These are phyloP conservation scores for Scaptomyza polygonia DNA, from an alignment of 2,888 invertebrate species.

Conservation along the genomic window DNA sequence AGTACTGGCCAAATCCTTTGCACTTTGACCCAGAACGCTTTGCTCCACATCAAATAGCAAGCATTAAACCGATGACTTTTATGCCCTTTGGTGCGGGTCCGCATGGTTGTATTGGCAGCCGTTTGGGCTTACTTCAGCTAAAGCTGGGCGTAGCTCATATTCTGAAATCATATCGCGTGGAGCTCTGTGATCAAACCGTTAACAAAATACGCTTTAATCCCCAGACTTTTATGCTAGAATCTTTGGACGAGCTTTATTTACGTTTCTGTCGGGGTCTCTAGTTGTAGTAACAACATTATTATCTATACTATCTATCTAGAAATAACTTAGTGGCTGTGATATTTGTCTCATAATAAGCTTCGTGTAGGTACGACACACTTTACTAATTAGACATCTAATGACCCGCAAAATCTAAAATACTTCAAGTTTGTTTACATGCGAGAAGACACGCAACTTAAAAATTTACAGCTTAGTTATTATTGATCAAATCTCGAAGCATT, in stretches of 20 bases:
- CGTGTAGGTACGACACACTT: slow-evolving; percentile 3
- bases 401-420: slow-evolving; percentile 4
- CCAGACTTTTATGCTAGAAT: slow-evolving; percentile 79
- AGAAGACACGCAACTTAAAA: slow-evolving; percentile 21
- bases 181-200: slow-evolving; percentile 64
- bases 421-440: background rate
- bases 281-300: slow-evolving; percentile 11
- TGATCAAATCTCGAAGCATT: background rate
- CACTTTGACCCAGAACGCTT: slow-evolving; percentile 82
- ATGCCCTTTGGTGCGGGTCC: slow-evolving; percentile 83
- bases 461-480: no score
- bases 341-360: slow-evolving; percentile 7
- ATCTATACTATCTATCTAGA: background rate
- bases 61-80: slow-evolving; percentile 74
- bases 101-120: slow-evolving; percentile 82
- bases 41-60: slow-evolving; percentile 41
- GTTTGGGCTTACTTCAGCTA: slow-evolving; percentile 79
- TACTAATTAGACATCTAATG: slow-evolving; percentile 11
- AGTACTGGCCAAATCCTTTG: slow-evolving; percentile 81
- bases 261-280: slow-evolving; percentile 54
- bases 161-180: slow-evolving; percentile 65
- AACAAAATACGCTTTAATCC: slow-evolving; percentile 76
- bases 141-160: slow-evolving; percentile 80
- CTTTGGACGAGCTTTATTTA: slow-evolving; percentile 74
- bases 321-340: slow-evolving; percentile 32